Percentiles rank a stretch among this genome's conserved stretches.
These are phyloP conservation scores for Drosophila suzukii DNA, from an alignment of 1,140 invertebrate genomes.

Conservation along the genomic window DNA sequence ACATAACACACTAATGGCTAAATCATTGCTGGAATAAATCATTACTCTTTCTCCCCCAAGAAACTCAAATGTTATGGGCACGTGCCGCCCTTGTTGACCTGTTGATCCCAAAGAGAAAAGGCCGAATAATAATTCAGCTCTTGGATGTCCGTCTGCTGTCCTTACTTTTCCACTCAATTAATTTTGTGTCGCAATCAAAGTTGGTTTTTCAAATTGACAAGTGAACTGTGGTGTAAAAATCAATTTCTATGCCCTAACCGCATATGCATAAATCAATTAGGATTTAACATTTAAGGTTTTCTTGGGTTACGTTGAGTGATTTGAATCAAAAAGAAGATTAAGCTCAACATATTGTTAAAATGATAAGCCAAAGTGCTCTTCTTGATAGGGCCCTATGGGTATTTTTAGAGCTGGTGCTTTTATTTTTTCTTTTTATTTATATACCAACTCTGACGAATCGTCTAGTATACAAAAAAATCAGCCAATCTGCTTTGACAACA, in stretches of 20 bases:
- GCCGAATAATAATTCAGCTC: constrained; percentile 30
- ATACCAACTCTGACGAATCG: constrained; percentile 14
- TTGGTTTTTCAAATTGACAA: constrained; percentile 39
- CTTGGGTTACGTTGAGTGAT: too few species aligned
- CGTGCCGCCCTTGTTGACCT: constrained; percentile 18
- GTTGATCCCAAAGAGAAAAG: constrained; percentile 4
- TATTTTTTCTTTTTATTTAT: constrained; percentile 3
- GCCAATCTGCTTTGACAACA: constrained; percentile 7
- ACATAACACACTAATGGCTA: constrained; percentile 13
- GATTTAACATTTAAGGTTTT: background rate
- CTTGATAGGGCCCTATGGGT: too few species aligned
- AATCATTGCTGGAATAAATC: constrained; percentile 4
- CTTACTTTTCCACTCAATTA: constrained; percentile 71
- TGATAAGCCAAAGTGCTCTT: too few species aligned
- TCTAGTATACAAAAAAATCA: constrained; percentile 36
- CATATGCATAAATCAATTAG: background rate
- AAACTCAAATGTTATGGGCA: constrained; percentile 15
- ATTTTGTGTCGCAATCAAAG: constrained; percentile 66
- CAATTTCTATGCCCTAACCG: constrained; percentile 31
- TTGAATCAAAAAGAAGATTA: too few species aligned
- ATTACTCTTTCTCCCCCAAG: background rate
- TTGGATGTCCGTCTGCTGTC: constrained; percentile 6
- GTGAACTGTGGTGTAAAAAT: constrained; percentile 37
- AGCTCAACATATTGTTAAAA: too few species aligned
- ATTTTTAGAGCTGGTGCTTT: background rate